Evolutionary conservation across 2,888 invertebrate genomes (phyloP), one percentile per base, ranked within the genome.

Genomic region (Mycalesis mineus): DNA sequence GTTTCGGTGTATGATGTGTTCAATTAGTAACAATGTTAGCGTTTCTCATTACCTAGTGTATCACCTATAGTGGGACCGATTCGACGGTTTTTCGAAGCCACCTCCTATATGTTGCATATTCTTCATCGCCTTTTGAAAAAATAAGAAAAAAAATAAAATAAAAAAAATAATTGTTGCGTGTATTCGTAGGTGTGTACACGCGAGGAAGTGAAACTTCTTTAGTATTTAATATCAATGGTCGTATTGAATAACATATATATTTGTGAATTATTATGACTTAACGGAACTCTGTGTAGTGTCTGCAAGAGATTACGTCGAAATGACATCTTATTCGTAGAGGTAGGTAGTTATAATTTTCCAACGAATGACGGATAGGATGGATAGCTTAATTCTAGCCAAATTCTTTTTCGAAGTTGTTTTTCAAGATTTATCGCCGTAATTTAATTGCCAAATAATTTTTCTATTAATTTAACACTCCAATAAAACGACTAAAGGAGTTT

Each of bases 1-100:
- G 85, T 86, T 82, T 85, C 80, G 78, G 78, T 84, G 83, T 86
- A 80, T 82, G 77, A 84, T 85, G 88, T 88, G 88, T 88, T 88
- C 88, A 86, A 81, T 78, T 82, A 81, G 81, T 78, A 78, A 80
- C 79, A 71, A 76, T 72, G 69, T 76, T 84, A 83, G 84, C 80
- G 76, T 81, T 81, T 81, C 78, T 80, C 82, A 78, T 79, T 75
- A 75, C 50, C 36, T 22, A 22, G 44, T 53, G 71, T 72, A 74
- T 75, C 77, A 71, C 70, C 70, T 72, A 71, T 74, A 73, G 79
- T 78, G 80, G 80, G 80, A 77, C 81, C 82, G 82, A 77, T 73
- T 29, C 40, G 52, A 58, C 63, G 64, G 63, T 61, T 55, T 45
- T 61, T 59, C 15, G 76, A 66, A 57, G 69, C 63, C 68, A 71